phyloP scores from a whole-genome alignment of 2,888 invertebrate species.

The Neria commutata region DNA sequence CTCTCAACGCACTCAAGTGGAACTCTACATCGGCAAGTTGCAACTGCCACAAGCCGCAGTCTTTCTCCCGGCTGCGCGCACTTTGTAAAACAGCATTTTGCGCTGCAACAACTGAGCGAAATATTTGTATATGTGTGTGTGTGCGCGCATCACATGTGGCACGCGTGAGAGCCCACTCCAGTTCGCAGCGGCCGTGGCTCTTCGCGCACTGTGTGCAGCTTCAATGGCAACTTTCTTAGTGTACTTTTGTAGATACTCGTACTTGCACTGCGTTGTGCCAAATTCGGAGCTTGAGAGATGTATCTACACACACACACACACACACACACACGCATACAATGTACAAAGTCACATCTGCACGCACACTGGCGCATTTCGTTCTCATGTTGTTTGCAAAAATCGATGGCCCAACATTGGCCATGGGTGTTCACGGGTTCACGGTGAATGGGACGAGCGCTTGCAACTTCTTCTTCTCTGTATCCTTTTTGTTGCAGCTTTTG shows the following conservation, averaged over 20 bases:
- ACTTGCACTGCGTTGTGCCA: too few species aligned
- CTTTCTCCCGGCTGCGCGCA: too few species aligned
- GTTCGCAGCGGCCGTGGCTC: background rate
- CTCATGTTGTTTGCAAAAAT: constrained; percentile 34
- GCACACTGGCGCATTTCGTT: background rate
- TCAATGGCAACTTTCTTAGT: constrained; percentile 18
- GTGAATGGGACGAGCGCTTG: constrained; percentile 24
- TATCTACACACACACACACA: too few species aligned
- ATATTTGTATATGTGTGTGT: too few species aligned
- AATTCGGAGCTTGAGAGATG: too few species aligned
- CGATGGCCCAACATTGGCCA: constrained; percentile 41
- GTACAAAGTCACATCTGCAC: too few species aligned
- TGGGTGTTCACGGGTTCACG: constrained; percentile 29
- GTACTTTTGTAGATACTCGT: background rate
- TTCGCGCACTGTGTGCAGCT: constrained; percentile 16
- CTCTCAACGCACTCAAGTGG: constrained; percentile 4
- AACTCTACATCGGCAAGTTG: too few species aligned
- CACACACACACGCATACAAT: too few species aligned
- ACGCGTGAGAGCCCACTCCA: background rate
- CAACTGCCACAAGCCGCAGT: too few species aligned
- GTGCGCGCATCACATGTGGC: background rate
- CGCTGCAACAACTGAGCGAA: too few species aligned
- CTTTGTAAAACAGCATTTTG: too few species aligned
- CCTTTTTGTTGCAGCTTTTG: background rate
- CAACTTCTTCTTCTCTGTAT: background rate